Percentiles rank a stretch among this genome's conserved stretches.
Evolutionary conservation across 2,113 vertebrate species (phyloP).

Genomic region (Excalfactoria chinensis): DNA sequence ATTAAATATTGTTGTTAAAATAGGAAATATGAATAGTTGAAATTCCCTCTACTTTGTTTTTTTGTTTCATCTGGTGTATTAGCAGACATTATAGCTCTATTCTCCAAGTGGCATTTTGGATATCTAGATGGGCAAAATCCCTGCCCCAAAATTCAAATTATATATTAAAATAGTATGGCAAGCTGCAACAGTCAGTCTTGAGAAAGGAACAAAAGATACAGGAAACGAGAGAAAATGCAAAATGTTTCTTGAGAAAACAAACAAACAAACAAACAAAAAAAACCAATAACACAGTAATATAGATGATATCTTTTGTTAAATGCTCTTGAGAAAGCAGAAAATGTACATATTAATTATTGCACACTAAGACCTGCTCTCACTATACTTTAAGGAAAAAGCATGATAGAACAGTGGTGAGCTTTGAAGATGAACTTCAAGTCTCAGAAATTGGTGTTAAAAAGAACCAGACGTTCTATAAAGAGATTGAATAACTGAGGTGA

Average conservation of each 20-base stretch:
- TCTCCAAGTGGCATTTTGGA: neutral
- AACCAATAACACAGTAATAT: neutral
- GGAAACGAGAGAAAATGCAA: conserved; percentile 26
- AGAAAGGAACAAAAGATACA: neutral
- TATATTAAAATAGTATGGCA: neutral
- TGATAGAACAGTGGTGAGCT: neutral
- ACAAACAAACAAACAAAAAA: too few species aligned
- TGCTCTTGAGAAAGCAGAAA: neutral
- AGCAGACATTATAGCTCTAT: neutral
- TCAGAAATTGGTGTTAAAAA: neutral
- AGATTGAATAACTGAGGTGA: neutral
- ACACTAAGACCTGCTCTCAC: neutral
- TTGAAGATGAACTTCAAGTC: neutral
- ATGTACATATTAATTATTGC: neutral
- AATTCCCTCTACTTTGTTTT: neutral
- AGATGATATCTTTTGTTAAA: neutral
- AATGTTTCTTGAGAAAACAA: neutral
- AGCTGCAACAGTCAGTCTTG: neutral
- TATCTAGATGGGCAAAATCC: neutral
- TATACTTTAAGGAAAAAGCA: neutral
- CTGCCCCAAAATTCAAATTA: neutral
- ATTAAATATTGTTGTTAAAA: neutral
- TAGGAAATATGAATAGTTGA: neutral
- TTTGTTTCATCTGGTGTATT: neutral
- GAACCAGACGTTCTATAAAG: neutral